These are phyloP conservation scores for Neostethus bicornis DNA, from an alignment of 2,797 vertebrate species.

Conservation along the genomic window DNA sequence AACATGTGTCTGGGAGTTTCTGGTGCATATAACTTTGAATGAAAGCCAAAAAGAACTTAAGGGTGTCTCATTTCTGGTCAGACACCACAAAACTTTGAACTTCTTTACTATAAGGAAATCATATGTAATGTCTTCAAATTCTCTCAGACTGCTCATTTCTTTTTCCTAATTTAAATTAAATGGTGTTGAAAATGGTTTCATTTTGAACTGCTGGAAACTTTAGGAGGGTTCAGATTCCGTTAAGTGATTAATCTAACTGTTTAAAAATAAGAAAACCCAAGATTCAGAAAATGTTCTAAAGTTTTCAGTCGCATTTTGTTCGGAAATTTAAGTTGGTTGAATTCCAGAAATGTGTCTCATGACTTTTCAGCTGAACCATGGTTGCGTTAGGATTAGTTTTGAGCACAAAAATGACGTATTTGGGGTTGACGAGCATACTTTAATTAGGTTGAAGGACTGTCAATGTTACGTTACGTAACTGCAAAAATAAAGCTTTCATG, in stretches of 20 bases:
- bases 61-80: slow-evolving; percentile 47
- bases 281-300: slow-evolving; percentile 2
- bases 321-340: no score
- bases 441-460: background rate
- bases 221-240: slow-evolving; percentile 6
- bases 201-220: background rate
- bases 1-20: slow-evolving; percentile 57
- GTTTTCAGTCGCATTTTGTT: no score
- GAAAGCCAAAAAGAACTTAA: slow-evolving; percentile 32
- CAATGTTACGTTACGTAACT: background rate
- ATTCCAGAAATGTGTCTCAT: background rate
- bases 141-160: slow-evolving; percentile 12
- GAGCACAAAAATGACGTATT: background rate
- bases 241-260: background rate
- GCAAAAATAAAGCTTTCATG: background rate
- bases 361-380: background rate
- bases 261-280: slow-evolving; percentile 1
- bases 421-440: background rate
- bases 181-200: slow-evolving; percentile 1
- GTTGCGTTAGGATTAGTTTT: background rate
- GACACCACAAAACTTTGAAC: slow-evolving; percentile 56
- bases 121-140: slow-evolving; percentile 34
- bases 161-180: slow-evolving; percentile 26
- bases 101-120: slow-evolving; percentile 58
- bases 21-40: slow-evolving; percentile 33